Evolutionary conservation across 2,888 invertebrate species (phyloP).

Genomic region (Bibio marci): DNA sequence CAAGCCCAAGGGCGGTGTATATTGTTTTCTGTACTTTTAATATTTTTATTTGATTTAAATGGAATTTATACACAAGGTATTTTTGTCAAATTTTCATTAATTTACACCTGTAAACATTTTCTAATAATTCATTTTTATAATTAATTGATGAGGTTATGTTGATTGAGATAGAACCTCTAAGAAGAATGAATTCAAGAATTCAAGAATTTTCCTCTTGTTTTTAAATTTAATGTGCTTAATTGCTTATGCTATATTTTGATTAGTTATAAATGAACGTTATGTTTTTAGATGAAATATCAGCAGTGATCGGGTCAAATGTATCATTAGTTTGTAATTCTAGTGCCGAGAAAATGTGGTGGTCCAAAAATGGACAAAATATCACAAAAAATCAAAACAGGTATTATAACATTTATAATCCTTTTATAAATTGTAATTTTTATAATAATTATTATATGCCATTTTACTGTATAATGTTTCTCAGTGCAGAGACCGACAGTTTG

Average conservation of each 20-base stretch:
- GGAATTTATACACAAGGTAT: slow-evolving; percentile 8
- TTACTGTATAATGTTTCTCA: no score
- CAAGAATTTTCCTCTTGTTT: neutral
- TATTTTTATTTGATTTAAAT: slow-evolving; percentile 6
- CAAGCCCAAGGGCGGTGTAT: slow-evolving; percentile 11
- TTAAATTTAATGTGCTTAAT: no score
- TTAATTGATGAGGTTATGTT: no score
- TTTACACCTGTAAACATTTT: no score
- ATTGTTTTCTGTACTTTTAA: slow-evolving; percentile 5
- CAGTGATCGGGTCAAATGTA: slow-evolving; percentile 29
- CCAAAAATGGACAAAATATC: slow-evolving; percentile 35
- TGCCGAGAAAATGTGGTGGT: slow-evolving; percentile 39
- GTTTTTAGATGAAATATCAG: slow-evolving; percentile 2
- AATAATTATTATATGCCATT: slow-evolving; percentile 10
- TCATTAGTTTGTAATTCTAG: slow-evolving; percentile 37
- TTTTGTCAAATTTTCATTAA: no score
- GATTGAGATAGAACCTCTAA: no score
- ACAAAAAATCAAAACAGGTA: slow-evolving; percentile 33
- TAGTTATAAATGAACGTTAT: neutral
- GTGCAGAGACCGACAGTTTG: no score
- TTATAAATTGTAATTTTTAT: neutral
- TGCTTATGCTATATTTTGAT: no score
- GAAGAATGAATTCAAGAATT: no score
- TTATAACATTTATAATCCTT: neutral
- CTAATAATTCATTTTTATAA: no score